Conservation (phyloP, 2,888 invertebrate genomes). For the Pomacea canaliculata region DNA sequence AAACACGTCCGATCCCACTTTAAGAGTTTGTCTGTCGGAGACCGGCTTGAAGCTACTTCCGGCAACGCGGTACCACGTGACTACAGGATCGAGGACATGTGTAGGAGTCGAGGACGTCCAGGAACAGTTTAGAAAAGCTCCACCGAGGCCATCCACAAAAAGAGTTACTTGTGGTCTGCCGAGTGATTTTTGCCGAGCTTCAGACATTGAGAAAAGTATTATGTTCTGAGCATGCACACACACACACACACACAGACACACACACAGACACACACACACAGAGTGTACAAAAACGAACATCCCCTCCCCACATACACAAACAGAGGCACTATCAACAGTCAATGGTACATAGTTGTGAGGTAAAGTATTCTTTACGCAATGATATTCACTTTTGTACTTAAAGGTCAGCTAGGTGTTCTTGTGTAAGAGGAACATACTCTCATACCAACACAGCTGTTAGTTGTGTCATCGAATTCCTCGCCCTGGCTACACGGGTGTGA, state of each 20-base stretch:
- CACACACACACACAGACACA: neutral
- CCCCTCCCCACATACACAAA: too few relatives aligned
- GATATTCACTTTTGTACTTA: too few relatives aligned
- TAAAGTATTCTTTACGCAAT: too few relatives aligned
- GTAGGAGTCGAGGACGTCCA: neutral
- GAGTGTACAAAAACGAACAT: too few relatives aligned
- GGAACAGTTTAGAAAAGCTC: conserved; percentile 14
- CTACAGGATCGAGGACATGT: neutral
- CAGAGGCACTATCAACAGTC: too few relatives aligned
- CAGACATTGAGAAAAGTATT: neutral
- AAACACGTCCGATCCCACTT: conserved; percentile 34
- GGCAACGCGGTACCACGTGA: conserved; percentile 22
- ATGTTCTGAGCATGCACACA: neutral
- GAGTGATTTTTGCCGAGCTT: neutral
- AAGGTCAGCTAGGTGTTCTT: too few relatives aligned
- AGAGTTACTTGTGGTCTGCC: conserved; percentile 8
- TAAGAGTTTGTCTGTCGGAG: conserved; percentile 6
- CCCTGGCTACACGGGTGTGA: too few relatives aligned
- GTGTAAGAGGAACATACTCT: too few relatives aligned
- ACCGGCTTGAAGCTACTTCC: conserved; percentile 9
- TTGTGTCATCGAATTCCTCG: too few relatives aligned
- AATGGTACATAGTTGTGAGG: too few relatives aligned
- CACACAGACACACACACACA: neutral
- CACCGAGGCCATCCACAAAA: conserved; percentile 2
- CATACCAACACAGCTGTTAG: too few relatives aligned